Base-by-base conservation (phyloP, 2,888 invertebrate species). In the Drosophila vallismaia region DNA sequence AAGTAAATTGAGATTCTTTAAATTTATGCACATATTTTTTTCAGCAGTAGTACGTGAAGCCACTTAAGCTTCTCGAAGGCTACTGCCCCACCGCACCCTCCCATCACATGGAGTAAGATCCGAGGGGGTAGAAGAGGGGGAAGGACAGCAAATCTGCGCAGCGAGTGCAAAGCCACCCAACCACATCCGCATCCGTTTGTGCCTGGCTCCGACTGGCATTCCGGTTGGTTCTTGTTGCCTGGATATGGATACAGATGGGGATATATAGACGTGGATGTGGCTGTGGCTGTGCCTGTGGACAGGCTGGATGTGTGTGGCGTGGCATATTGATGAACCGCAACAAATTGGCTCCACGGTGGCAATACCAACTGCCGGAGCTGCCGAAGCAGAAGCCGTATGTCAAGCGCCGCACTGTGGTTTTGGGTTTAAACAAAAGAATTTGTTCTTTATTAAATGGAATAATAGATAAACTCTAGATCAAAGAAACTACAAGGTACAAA, bases 311-410 rank as follows among this genome's bases (percentile, higher is more conserved):
- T 77, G 74, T 73, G 54, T 81, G 77, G 84, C 69, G 66, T 80
- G 76, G 85, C 87, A 87, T 86, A 87, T 85, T 89, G 88, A 87
- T 88, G 87, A 89, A 85, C 88, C 87, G 56, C 88, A 82, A 76
- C 80, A 80, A 87, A 88, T 87, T 87, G 87, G 80, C 85, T 87
- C 50, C 74, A 74, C 85, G 60, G 75, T 71, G 71, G 67, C 69
- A 82, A 33, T 57, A 42, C 36, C 71, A 53, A 55, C 67, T 51
- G 50, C 5, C 46, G 36, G 36, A 51, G 48, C 33, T 57, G 52
- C 42, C 40, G 48, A 29, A 64, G 52, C 68, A 51, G 59, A 46
- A 58, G 58, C 40, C 48, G 53, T 44, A 48, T 68, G 68, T 59
- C 51, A 54, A 57, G 40, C 54, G 67, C 66, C 71, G 26, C 53